Conservation (phyloP, 2,113 vertebrate species). For the Albula goreensis region DNA sequence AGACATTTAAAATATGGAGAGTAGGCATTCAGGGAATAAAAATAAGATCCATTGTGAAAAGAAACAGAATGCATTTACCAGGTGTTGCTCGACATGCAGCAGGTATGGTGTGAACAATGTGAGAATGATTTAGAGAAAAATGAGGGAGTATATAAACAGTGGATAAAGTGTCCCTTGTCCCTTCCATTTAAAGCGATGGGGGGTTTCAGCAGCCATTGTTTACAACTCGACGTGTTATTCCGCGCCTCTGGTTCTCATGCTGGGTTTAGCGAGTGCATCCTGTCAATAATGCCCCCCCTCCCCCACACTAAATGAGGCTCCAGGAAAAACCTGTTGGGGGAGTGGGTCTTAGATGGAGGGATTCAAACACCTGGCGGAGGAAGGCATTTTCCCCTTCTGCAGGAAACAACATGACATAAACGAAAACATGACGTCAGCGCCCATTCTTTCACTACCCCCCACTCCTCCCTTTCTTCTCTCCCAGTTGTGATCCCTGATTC, state of each 20-base stretch:
- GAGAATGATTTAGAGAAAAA: slow-evolving; percentile 22
- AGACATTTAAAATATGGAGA: slow-evolving; percentile 31
- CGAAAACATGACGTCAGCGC: slow-evolving; percentile 39
- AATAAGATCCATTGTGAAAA: slow-evolving; percentile 22
- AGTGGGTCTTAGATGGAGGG: slow-evolving; percentile 2
- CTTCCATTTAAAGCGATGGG: background rate
- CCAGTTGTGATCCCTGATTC: background rate
- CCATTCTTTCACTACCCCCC: slow-evolving; percentile 17
- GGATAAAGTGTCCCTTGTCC: slow-evolving; percentile 2
- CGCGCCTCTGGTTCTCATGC: slow-evolving; percentile 20
- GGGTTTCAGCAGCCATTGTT: slow-evolving; percentile 23
- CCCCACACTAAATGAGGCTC: background rate
- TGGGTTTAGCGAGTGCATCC: slow-evolving; percentile 39
- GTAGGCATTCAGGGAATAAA: slow-evolving; percentile 25
- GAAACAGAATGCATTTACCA: slow-evolving; percentile 33
- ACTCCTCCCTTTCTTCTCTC: background rate
- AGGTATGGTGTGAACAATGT: slow-evolving; percentile 12
- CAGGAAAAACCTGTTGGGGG: slow-evolving; percentile 19
- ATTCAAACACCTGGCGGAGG: slow-evolving; percentile 46
- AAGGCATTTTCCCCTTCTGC: slow-evolving; percentile 37
- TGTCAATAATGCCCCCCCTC: slow-evolving; percentile 38
- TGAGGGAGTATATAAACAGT: background rate
- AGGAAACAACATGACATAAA: slow-evolving; percentile 47
- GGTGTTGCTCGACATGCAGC: slow-evolving; percentile 19
- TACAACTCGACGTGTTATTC: background rate